Evolutionary conservation across 2,888 invertebrate genomes (phyloP).

Genomic region (Polyploca ridens): DNA sequence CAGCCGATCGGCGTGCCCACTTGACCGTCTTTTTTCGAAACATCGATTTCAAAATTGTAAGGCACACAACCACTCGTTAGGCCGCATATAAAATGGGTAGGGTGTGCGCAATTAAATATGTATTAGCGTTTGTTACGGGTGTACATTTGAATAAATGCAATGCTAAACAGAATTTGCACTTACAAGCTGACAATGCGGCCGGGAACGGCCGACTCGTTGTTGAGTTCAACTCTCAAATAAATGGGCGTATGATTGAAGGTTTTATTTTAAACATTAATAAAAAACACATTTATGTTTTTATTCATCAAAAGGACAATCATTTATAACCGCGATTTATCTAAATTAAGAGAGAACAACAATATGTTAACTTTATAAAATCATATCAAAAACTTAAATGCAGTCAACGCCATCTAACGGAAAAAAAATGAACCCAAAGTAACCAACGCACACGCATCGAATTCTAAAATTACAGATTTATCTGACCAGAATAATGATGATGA

Average conservation of each 20-base stretch:
- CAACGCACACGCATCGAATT: neutral
- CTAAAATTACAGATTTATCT: constrained; percentile 9
- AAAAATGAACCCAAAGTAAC: neutral
- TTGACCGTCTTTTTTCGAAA: constrained; percentile 12
- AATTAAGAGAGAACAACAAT: neutral
- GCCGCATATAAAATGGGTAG: constrained; percentile 57
- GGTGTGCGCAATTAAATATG: constrained; percentile 77
- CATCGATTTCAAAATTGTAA: constrained; percentile 41
- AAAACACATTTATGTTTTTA: neutral
- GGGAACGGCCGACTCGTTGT: constrained; percentile 16
- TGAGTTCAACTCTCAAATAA: neutral
- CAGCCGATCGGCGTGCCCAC: neutral
- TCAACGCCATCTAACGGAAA: constrained; percentile 6
- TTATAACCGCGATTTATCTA: too few relatives aligned
- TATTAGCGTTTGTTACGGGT: constrained; percentile 68
- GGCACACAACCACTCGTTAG: constrained; percentile 52
- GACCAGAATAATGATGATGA: constrained; percentile 12
- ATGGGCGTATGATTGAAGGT: constrained; percentile 8
- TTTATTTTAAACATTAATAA: neutral
- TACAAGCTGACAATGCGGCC: constrained; percentile 36
- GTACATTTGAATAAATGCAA: constrained; percentile 65
- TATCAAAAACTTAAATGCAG: neutral
- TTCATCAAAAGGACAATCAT: neutral
- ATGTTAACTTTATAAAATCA: neutral
- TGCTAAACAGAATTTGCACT: constrained; percentile 54